A percentile compares a stretch with the other conserved stretches of the same genome.
These are phyloP conservation scores for Tichodroma muraria DNA, from an alignment of 2,113 vertebrate genomes.

Conservation along the genomic window DNA sequence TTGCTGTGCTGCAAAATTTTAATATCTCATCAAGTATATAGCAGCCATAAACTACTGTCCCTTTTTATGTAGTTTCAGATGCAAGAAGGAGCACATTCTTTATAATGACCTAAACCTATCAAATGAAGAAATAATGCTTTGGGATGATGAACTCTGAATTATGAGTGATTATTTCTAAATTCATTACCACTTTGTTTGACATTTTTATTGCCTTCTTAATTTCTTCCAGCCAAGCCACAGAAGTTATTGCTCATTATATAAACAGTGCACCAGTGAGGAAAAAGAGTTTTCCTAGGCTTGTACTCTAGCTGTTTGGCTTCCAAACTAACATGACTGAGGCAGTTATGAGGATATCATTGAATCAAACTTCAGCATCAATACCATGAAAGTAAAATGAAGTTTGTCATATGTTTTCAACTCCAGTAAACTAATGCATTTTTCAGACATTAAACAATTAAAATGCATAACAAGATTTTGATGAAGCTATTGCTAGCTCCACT, in stretches of 20 bases:
- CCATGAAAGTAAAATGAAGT: slow-evolving; percentile 8
- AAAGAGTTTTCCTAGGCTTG: slow-evolving; percentile 6
- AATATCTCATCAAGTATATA: slow-evolving; percentile 57
- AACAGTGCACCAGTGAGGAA: neutral
- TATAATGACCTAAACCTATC: slow-evolving; percentile 56
- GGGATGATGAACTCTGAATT: slow-evolving; percentile 63
- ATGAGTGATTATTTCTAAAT: slow-evolving; percentile 63
- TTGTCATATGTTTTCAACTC: neutral
- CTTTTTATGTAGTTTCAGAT: slow-evolving; percentile 57
- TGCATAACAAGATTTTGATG: neutral
- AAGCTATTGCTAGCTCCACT: neutral
- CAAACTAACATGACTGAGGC: neutral
- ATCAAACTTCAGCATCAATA: neutral
- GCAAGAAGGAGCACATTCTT: slow-evolving; percentile 53
- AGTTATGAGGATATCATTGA: neutral
- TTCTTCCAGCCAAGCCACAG: slow-evolving; percentile 36
- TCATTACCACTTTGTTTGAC: slow-evolving; percentile 44
- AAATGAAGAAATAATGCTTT: slow-evolving; percentile 58
- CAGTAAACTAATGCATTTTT: neutral
- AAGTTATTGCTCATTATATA: slow-evolving; percentile 42
- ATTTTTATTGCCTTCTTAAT: slow-evolving; percentile 62
- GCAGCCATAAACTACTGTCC: slow-evolving; percentile 48
- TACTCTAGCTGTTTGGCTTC: neutral
- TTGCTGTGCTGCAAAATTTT: slow-evolving; percentile 42
- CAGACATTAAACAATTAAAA: neutral